Conservation (phyloP, 2,113 vertebrate genomes). For the Pristiophorus japonicus region DNA sequence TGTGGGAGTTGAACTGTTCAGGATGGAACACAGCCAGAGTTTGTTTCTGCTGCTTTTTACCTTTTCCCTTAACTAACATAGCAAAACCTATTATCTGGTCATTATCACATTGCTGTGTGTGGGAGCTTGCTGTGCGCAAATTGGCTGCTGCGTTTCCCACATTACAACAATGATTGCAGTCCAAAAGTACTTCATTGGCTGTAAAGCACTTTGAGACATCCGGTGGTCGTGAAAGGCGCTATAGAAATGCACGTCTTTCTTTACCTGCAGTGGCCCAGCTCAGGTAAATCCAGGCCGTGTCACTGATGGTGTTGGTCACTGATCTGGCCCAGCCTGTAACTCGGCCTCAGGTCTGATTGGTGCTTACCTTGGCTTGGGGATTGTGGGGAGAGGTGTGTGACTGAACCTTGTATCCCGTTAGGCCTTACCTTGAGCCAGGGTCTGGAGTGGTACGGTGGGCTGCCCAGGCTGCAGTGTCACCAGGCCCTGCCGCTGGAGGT, state of each 20-base stretch:
- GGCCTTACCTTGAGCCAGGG: slow-evolving; percentile 85
- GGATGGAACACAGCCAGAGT: background rate
- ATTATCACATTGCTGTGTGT: too few relatives aligned
- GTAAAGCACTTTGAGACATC: too few relatives aligned
- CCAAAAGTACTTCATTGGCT: too few relatives aligned
- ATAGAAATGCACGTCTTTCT: too few relatives aligned
- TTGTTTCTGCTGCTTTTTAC: background rate
- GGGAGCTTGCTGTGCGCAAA: too few relatives aligned
- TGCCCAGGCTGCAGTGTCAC: slow-evolving; percentile 81
- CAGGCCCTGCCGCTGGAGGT: slow-evolving; percentile 94
- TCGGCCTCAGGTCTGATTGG: background rate
- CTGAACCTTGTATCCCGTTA: background rate
- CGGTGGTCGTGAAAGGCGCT: too few relatives aligned
- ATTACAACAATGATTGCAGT: too few relatives aligned
- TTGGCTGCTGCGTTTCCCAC: too few relatives aligned
- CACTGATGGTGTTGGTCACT: background rate
- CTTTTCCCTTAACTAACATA: too few relatives aligned
- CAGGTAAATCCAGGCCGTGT: background rate
- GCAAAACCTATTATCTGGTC: too few relatives aligned
- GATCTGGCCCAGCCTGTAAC: background rate
- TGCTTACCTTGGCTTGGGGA: background rate
- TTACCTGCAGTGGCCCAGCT: background rate
- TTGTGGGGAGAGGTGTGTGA: background rate
- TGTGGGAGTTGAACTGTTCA: background rate
- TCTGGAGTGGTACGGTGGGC: slow-evolving; percentile 80